Evolutionary conservation across 2,888 invertebrate species (phyloP).

Genomic region (Epistrophe eligans): DNA sequence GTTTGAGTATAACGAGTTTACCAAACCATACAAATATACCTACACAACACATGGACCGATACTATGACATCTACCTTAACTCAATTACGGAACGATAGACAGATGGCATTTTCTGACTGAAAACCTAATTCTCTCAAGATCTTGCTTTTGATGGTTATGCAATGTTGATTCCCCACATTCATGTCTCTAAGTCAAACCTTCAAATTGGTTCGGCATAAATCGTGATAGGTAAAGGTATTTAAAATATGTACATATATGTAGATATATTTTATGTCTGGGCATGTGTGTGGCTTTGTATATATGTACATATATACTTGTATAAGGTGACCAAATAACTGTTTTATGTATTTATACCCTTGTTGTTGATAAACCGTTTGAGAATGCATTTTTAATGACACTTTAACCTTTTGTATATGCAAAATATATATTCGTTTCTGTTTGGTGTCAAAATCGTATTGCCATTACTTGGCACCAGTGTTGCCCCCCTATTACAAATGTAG

Average conservation of each 20-base stretch:
- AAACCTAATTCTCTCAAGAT: constrained; percentile 19
- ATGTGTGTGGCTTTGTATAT: constrained; percentile 35
- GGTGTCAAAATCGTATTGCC: constrained; percentile 47
- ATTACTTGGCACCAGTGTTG: constrained; percentile 44
- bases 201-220: not conserved
- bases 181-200: constrained; percentile 15
- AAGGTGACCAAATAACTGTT: constrained; percentile 46
- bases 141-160: constrained; percentile 26
- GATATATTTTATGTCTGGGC: too few species aligned
- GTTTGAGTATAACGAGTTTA: constrained; percentile 12
- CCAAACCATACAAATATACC: constrained; percentile 27
- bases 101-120: constrained; percentile 18
- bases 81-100: constrained; percentile 40
- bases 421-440: not conserved
- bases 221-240: not conserved
- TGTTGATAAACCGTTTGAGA: constrained; percentile 27
- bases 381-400: constrained; percentile 55
- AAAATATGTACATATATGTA: constrained; percentile 44
- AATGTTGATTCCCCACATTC: not conserved
- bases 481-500: too few species aligned
- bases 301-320: not conserved
- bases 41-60: constrained; percentile 1
- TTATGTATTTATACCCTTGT: constrained; percentile 2
- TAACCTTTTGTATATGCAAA: not conserved
- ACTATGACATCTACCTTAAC: constrained; percentile 43